Evolutionary conservation across 2,888 invertebrate species (phyloP), one percentile per base, ranked within the genome.

Genomic region (Exocentrus adspersus): DNA sequence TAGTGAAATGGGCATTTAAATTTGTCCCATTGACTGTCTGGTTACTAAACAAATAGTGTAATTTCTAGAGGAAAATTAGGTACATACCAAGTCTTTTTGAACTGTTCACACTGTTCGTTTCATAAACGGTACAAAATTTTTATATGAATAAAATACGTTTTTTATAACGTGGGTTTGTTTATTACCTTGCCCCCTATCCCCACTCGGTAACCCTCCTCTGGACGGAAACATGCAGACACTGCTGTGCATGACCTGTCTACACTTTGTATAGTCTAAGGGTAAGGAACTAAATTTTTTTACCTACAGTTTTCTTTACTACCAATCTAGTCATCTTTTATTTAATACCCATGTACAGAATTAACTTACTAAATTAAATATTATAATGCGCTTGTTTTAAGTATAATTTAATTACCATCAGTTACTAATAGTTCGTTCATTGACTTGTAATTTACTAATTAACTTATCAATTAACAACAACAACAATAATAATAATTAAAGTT

Each of bases 111-210:
- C 50, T 64, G 60, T 69, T 71, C 69, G 63, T 72, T 68, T 64
- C 62, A 63, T 67, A 63, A 66, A 70, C 75, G 73, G 75, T 75
- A 76, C 75, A 75, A 77, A 76, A 74, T 63, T 71, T 60, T 63
- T 71, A 71, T 71, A 70, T 70, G 62, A 70, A 64, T 62, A 67
- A 65, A 67, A 68, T 59, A 62, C 53, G 64, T 65, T 60, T 59
- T 69, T 52, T 53, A 65, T 62, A 60, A 42, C 24, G 41, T 30
- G 45, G 57, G n/a, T 17, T 45, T 54, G 9, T 54, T 57, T 57
- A 46, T 59, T 51, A 17, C 41, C 41, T 1, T 16, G 28, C 19
- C 30, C 20, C 10, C 7, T 12, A 7, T 14, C 17, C 37, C 16
- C 12, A 16, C 48, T 41, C 28, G 2, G 20, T 41, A 53, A 10